Evolutionary conservation across 2,113 vertebrate genomes (phyloP).

Genomic region (Hippopotamus amphibius): DNA sequence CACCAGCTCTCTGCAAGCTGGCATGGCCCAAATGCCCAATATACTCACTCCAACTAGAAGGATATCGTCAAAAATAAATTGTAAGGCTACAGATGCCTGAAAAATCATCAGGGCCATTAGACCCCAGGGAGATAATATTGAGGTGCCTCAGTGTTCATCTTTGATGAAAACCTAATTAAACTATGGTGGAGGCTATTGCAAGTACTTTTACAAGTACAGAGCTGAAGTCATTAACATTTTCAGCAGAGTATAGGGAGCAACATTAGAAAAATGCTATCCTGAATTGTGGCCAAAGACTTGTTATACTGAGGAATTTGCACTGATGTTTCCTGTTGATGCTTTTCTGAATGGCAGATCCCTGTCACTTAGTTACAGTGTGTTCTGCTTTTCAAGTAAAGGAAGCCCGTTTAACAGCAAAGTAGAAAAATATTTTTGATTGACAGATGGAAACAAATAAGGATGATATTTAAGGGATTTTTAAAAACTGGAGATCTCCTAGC

Average conservation of each 20-base stretch:
- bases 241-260: conserved; percentile 60
- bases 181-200: conserved; percentile 74
- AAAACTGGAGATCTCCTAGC: not conserved
- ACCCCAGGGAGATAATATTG: conserved; percentile 82
- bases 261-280: conserved; percentile 78
- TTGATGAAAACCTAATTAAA: conserved; percentile 86
- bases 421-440: conserved; percentile 77
- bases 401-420: conserved; percentile 71
- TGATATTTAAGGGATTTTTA: not conserved
- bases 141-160: conserved; percentile 75
- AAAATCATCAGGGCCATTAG: conserved; percentile 85
- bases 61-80: conserved; percentile 86
- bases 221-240: conserved; percentile 81
- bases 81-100: conserved; percentile 85
- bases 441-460: conserved; percentile 58
- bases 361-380: conserved; percentile 84
- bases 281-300: conserved; percentile 84
- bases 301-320: conserved; percentile 84
- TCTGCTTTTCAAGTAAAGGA: conserved; percentile 82
- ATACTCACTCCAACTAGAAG: conserved; percentile 85
- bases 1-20: conserved; percentile 89
- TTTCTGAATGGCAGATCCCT: conserved; percentile 83
- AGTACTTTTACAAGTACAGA: conserved; percentile 78
- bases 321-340: conserved; percentile 86
- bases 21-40: conserved; percentile 86